These are phyloP conservation scores for Mamestra brassicae DNA, from an alignment of 2,888 invertebrate genomes.

Conservation along the genomic window DNA sequence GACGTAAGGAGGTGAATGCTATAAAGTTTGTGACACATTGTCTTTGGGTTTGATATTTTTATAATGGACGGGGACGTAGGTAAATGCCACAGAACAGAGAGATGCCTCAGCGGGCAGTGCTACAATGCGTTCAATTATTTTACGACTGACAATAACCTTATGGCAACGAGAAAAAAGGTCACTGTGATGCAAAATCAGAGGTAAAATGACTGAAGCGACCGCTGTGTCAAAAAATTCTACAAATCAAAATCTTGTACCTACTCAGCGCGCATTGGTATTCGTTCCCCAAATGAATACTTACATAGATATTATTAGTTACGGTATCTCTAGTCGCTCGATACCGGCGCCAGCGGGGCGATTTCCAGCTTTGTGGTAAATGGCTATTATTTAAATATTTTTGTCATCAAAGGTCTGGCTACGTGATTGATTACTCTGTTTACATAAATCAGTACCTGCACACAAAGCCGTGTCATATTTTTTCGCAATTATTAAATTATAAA, in stretches of 20 bases:
- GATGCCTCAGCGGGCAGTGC: neutral
- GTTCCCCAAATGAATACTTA: too few relatives aligned
- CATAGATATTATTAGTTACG: too few relatives aligned
- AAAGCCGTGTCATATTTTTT: neutral
- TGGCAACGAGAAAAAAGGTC: too few relatives aligned
- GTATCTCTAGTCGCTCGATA: neutral
- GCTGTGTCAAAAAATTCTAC: too few relatives aligned
- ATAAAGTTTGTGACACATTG: conserved; percentile 35
- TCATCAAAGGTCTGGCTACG: neutral
- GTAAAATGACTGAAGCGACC: too few relatives aligned
- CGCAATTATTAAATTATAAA: conserved; percentile 13
- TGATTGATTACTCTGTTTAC: conserved; percentile 3
- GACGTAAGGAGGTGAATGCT: conserved; percentile 39
- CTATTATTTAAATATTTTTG: neutral
- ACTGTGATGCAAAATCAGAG: too few relatives aligned
- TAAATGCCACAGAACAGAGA: neutral
- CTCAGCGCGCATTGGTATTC: too few relatives aligned
- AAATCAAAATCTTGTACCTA: too few relatives aligned
- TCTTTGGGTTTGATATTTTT: conserved; percentile 26
- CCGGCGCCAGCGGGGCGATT: neutral
- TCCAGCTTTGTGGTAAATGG: neutral
- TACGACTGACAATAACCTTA: too few relatives aligned
- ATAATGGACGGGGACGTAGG: neutral
- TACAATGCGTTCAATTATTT: too few relatives aligned
- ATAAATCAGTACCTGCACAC: neutral